Evolutionary conservation across 2,888 invertebrate genomes (phyloP).

Genomic region (Parnassius apollo): DNA sequence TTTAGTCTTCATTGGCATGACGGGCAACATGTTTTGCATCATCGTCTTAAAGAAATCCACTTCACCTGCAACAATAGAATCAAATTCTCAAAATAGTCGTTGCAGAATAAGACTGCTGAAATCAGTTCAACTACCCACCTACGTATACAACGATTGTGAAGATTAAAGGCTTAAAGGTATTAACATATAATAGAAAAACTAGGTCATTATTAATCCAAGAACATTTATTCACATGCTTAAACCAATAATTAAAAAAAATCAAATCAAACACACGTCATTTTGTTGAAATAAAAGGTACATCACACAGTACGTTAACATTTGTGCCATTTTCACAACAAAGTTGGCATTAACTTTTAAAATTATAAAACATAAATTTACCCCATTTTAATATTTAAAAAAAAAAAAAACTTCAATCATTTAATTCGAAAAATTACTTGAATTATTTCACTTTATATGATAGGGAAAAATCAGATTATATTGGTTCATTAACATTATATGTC

Average conservation of each 20-base stretch:
- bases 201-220: conserved; percentile 59
- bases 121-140: conserved; percentile 30
- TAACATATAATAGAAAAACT: conserved; percentile 39
- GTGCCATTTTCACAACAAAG: conserved; percentile 46
- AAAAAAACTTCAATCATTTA: too few species aligned
- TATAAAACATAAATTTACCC: conserved; percentile 9
- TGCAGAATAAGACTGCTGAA: conserved; percentile 8
- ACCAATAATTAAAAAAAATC: conserved; percentile 62
- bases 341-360: conserved; percentile 19
- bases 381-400: too few species aligned
- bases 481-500: too few species aligned
- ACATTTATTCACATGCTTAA: conserved; percentile 79
- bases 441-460: background rate
- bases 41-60: conserved; percentile 76
- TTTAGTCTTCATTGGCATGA: conserved; percentile 76
- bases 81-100: conserved; percentile 32
- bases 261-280: conserved; percentile 75
- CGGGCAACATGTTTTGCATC: conserved; percentile 74
- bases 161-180: background rate
- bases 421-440: background rate
- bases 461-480: background rate
- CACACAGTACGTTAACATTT: conserved; percentile 53
- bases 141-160: conserved; percentile 11
- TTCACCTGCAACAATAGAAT: conserved; percentile 76
- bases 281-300: conserved; percentile 61